Base-by-base conservation (phyloP, 2,888 invertebrate species). In the Cheiracanthium punctorium region DNA sequence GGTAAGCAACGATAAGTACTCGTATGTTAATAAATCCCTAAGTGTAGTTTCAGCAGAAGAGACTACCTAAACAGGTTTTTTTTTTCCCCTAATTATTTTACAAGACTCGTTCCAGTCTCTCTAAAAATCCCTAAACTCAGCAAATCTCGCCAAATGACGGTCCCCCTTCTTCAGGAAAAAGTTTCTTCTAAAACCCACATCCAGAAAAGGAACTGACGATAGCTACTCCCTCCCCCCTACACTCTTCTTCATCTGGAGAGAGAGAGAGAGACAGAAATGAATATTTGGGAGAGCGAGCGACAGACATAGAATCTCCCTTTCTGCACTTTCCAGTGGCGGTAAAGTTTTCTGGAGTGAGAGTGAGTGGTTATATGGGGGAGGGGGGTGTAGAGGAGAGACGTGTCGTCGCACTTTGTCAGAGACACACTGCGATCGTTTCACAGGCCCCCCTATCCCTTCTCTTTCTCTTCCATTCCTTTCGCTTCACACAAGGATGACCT, bases 401-500 rank as follows among this genome's bases (percentile, higher is more conserved):
- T 24, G 33, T 20, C 7, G 20, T 48, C 52, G 73, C 80, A 80
- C 85, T 85, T 85, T 85, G 85, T 80, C 80, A 79, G 77, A 65
- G 65, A 52, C 82, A 77, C 82, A 48, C 17, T n/a, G 12, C 30
- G 82, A 84, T 84, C 82, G 77, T 77, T n/a, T n/a, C n/a, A n/a
- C n/a, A n/a, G n/a, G n/a, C n/a, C n/a, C 82, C 65, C 73, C 73
- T 76, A 76, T 84, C 82, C 73, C 71, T 64, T 72, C 65, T 77
- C 67, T 84, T 48, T 69, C 79, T 84, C 81, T 73, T 73, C 74
- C 64, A 30, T 32, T 43, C 65, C n/a, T 58, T 71, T 20, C 64
- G 75, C 69, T 81, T 82, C 84, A 84, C 84, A 84, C 84, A 79
- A 79, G 71, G 84, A 84, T 84, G 84, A 74, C 79, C 84, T 84